Evolutionary conservation across 2,797 vertebrate species (phyloP).

Genomic region (Glossophaga mutica): DNA sequence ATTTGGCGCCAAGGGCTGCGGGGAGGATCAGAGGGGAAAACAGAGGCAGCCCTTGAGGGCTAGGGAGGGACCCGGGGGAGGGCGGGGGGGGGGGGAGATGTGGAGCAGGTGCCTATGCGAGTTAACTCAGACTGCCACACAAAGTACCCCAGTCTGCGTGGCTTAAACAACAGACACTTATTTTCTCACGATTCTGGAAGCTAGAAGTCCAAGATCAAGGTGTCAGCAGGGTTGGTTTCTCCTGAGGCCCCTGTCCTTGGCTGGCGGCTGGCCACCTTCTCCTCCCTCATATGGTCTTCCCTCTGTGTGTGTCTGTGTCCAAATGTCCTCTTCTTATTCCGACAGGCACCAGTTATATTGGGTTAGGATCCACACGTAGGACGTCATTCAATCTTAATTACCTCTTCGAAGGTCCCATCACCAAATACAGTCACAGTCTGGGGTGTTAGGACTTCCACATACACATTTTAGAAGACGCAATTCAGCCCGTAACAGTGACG

Average conservation of each 20-base stretch:
- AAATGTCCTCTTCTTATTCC: neutral
- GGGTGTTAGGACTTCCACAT: neutral
- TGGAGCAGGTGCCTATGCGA: neutral
- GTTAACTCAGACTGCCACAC: neutral
- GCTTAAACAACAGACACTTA: neutral
- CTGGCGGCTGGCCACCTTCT: too few relatives aligned
- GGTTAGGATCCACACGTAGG: neutral
- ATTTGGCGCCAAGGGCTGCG: neutral
- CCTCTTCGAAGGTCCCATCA: neutral
- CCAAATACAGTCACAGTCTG: neutral
- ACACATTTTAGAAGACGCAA: neutral
- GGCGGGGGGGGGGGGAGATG: accelerated
- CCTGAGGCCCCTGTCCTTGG: neutral
- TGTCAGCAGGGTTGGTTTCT: neutral
- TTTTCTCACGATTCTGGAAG: neutral
- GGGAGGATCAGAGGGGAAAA: neutral
- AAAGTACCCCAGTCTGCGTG: too few relatives aligned
- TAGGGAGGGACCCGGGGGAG: accelerated
- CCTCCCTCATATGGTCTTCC: neutral
- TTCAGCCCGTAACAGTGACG: neutral
- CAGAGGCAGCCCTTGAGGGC: neutral
- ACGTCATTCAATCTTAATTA: neutral
- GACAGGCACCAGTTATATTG: neutral
- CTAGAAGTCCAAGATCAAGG: neutral
- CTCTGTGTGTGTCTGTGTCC: neutral